Percentiles rank a stretch among this genome's conserved stretches.
Conservation (phyloP, 2,113 vertebrate genomes). For the Brachirus orientalis region DNA sequence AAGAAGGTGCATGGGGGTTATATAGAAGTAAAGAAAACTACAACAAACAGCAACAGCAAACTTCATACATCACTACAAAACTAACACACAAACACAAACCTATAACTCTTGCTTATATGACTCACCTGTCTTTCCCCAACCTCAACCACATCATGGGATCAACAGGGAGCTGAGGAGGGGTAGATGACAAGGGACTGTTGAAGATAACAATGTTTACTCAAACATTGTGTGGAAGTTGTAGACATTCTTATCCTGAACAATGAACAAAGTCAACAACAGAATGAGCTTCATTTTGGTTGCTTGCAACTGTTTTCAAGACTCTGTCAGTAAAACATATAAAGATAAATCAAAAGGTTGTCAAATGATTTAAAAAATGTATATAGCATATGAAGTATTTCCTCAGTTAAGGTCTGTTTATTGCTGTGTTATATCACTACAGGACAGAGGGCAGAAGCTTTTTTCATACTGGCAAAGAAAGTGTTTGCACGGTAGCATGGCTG, state of each 20-base stretch:
- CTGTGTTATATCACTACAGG: not conserved
- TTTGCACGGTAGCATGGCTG: constrained; percentile 11
- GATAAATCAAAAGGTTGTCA: not conserved
- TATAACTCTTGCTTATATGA: constrained; percentile 57
- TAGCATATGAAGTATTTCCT: not conserved
- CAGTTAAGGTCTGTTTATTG: not conserved
- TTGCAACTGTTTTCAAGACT: constrained; percentile 3
- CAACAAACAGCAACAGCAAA: too few relatives aligned
- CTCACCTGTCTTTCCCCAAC: constrained; percentile 42
- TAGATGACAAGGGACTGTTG: constrained; percentile 19
- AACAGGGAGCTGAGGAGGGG: constrained; percentile 29
- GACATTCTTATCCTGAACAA: constrained; percentile 38
- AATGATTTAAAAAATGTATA: not conserved
- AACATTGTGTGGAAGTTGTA: constrained; percentile 40
- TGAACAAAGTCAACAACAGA: constrained; percentile 37
- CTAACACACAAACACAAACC: constrained; percentile 4
- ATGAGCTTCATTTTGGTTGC: not conserved
- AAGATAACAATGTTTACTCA: constrained; percentile 58
- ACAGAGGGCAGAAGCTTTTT: constrained; percentile 6
- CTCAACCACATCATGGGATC: constrained; percentile 37
- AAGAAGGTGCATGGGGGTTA: not conserved
- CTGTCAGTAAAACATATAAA: constrained; percentile 10
- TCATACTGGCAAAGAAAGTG: constrained; percentile 1
- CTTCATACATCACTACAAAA: too few relatives aligned
- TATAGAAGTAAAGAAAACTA: not conserved